phyloP scores from a whole-genome alignment of 2,797 vertebrate genomes.

The Denticeps clupeoides region DNA sequence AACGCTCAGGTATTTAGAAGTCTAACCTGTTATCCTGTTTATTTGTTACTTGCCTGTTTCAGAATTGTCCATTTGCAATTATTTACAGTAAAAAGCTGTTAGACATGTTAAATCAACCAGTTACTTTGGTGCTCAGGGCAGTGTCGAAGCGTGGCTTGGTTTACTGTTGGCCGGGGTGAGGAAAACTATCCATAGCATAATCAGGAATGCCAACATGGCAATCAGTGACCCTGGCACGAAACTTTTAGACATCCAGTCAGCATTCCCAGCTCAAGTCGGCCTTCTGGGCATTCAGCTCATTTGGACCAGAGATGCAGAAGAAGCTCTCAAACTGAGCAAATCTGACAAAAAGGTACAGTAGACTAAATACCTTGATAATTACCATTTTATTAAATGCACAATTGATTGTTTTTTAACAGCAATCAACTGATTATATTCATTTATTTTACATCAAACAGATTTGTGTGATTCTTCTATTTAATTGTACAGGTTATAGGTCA shows the following conservation, averaged over 20 bases:
- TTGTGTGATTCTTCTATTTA: no score
- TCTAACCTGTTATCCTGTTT: not conserved
- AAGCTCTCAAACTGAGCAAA: slow-evolving; percentile 60
- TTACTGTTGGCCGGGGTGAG: slow-evolving; percentile 61
- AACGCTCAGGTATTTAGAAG: slow-evolving; percentile 62
- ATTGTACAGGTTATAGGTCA: no score
- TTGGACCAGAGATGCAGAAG: slow-evolving; percentile 74
- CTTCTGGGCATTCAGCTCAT: slow-evolving; percentile 78
- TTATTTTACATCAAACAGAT: not conserved
- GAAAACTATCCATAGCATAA: slow-evolving; percentile 66
- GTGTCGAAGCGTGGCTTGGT: slow-evolving; percentile 73
- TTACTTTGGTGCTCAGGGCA: slow-evolving; percentile 50
- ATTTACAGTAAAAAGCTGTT: no score
- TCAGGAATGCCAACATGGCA: slow-evolving; percentile 58
- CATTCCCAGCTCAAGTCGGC: slow-evolving; percentile 72
- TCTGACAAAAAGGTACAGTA: slow-evolving; percentile 68
- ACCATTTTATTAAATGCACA: no score
- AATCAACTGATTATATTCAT: no score
- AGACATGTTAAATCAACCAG: not conserved
- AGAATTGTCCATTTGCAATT: no score
- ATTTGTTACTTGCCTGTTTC: no score
- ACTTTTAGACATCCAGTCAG: slow-evolving; percentile 64
- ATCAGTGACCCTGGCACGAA: slow-evolving; percentile 57
- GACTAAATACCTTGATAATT: no score
- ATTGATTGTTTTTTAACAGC: no score